A percentile compares a stretch with the other conserved stretches of the same genome.
Conservation (phyloP, 2,113 vertebrate genomes). For the Otolemur garnettii region DNA sequence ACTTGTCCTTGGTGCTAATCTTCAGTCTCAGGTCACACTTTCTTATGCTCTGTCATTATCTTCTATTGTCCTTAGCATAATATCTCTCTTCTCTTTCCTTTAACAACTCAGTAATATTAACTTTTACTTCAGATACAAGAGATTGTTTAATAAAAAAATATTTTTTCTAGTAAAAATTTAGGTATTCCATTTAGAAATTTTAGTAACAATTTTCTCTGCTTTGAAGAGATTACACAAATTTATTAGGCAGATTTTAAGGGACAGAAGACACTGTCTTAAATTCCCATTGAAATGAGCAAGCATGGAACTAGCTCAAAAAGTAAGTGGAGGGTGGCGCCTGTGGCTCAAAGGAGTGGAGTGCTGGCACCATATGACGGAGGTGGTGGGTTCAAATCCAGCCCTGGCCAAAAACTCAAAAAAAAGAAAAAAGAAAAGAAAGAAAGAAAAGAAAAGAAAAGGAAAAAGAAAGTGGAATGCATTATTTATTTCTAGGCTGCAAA, state of each 20-base stretch:
- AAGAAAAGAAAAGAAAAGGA: too few species aligned
- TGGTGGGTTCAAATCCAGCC: too few species aligned
- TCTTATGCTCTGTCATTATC: background rate
- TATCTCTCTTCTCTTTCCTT: background rate
- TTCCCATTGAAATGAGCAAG: conserved; percentile 57
- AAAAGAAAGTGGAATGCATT: conserved; percentile 47
- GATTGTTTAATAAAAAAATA: background rate
- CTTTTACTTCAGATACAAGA: background rate
- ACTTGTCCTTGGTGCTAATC: background rate
- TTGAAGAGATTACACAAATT: conserved; percentile 46
- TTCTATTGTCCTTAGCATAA: background rate
- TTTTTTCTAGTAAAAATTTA: too few species aligned
- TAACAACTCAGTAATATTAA: background rate
- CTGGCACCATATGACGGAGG: too few species aligned
- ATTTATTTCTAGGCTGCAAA: conserved; percentile 49
- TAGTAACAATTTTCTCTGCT: background rate
- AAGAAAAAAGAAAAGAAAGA: too few species aligned
- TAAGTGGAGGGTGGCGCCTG: too few species aligned
- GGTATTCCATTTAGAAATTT: too few species aligned
- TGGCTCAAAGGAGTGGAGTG: too few species aligned
- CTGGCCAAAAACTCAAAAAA: too few species aligned
- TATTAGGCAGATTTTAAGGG: conserved; percentile 38
- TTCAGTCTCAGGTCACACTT: background rate
- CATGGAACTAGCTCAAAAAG: conserved; percentile 61
- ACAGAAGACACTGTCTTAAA: conserved; percentile 48